Evolutionary conservation across 2,888 invertebrate genomes (phyloP), one percentile per base, ranked within the genome.

Genomic region (Drosophila crucigera): DNA sequence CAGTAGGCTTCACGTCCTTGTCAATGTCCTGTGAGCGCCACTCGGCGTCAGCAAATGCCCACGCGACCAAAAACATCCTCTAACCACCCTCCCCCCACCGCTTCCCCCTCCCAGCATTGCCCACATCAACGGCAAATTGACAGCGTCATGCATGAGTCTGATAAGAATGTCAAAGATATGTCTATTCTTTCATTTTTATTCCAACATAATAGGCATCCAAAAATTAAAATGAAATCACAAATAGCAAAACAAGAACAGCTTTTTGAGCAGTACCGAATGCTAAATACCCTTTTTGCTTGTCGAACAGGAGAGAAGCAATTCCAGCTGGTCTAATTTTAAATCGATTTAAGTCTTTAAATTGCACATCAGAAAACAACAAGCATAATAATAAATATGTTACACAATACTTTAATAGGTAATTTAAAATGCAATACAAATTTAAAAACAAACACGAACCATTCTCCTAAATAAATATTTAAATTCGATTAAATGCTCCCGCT

Each of bases 1-100:
- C 82, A 82, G 91, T 77, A 90, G 89, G 89, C 80, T 78, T 69
- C 76, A 82, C 75, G 79, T 82, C 90, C 86, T 90, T 76, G 82
- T 68, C 63, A 68, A 35, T 54, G 74, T 66, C 78, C 75, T 60
- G 78, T 77, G 72, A 74, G 63, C 75, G 84, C 77, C 89, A 78
- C 82, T 78, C 73, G 76, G 80, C 76, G 76, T 43, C 70, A 25
- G 78, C 78, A 76, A 78, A 81, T 75, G 77, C 80, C 91, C 91
- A 79, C 67, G 83, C 80, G 84, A 78, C 80, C 83, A 72, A 41
- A 59, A 62, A 50, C 49, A 61, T 52, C 28, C 35, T 10, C 19
- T 49, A 22, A 14, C 43, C 82, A 61, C 60, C 30, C 52, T 10
- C 30, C 60, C 50, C 49, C 25, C 31, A 58, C 50, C 49, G 3